Percentiles rank a stretch among this genome's conserved stretches.
These are phyloP conservation scores for Oreochromis aureus DNA, from an alignment of 2,113 vertebrate species.

Conservation along the genomic window DNA sequence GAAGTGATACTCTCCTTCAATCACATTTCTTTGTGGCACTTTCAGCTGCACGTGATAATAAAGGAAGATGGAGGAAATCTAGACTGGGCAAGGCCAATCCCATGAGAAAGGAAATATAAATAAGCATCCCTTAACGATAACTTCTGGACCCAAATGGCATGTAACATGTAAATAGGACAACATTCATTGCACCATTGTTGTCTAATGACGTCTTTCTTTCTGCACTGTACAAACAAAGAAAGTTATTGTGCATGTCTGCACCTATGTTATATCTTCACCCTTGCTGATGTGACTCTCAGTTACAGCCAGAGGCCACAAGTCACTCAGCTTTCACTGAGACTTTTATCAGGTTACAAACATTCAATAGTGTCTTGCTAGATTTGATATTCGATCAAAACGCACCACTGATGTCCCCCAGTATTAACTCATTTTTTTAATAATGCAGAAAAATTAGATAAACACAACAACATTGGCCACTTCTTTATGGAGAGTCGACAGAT, in stretches of 20 bases:
- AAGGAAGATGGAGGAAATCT: background rate
- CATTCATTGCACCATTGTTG: background rate
- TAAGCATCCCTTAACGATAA: constrained; percentile 21
- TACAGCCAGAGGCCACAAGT: constrained; percentile 42
- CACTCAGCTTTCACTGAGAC: constrained; percentile 16
- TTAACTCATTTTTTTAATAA: background rate
- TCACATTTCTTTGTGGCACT: background rate
- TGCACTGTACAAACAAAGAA: constrained; percentile 34
- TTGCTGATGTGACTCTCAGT: constrained; percentile 40
- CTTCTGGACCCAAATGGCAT: constrained; percentile 30
- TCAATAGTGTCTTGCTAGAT: background rate
- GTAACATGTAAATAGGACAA: constrained; percentile 28
- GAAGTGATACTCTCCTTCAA: background rate
- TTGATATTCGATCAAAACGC: constrained; percentile 28
- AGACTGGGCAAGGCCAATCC: constrained; percentile 37
- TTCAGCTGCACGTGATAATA: constrained; percentile 45
- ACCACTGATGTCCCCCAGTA: background rate
- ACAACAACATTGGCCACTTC: background rate
- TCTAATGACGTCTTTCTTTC: background rate
- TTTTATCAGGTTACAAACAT: constrained; percentile 41
- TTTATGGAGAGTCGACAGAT: background rate
- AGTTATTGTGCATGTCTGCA: background rate
- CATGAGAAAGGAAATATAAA: constrained; percentile 20
- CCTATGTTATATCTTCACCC: background rate
- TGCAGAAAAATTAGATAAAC: background rate